Evolutionary conservation across 2,113 vertebrate genomes (phyloP).

Genomic region (Anser cygnoides): DNA sequence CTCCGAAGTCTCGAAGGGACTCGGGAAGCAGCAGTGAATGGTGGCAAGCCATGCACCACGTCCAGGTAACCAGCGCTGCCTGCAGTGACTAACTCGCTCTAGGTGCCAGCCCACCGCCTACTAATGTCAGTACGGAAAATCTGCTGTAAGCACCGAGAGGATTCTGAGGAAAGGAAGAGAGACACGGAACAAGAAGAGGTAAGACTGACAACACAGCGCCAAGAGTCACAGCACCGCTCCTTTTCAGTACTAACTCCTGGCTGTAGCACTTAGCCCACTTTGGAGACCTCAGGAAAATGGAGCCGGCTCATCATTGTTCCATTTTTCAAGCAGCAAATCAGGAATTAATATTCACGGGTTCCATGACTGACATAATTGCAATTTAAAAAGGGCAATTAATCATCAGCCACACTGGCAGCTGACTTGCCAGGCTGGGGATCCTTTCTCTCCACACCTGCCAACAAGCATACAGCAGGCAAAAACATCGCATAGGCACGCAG

Average conservation of each 20-base stretch:
- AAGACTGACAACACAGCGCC: not conserved
- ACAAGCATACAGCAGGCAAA: conserved; percentile 14
- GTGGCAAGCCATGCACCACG: conserved; percentile 2
- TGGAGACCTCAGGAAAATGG: conserved; percentile 39
- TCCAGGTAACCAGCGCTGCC: not conserved
- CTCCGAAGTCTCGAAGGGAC: conserved; percentile 14
- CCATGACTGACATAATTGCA: conserved; percentile 82
- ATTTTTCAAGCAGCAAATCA: conserved; percentile 77
- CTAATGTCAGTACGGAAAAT: not conserved
- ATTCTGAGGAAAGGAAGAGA: conserved; percentile 7
- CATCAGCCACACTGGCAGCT: conserved; percentile 65
- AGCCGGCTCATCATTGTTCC: conserved; percentile 60
- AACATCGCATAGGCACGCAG: not conserved
- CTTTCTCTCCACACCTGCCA: conserved; percentile 48
- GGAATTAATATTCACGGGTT: conserved; percentile 78
- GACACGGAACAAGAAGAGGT: not conserved
- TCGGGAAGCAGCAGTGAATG: not conserved
- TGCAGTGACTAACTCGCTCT: not conserved
- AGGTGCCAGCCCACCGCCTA: conserved; percentile 1
- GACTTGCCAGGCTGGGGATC: conserved; percentile 59
- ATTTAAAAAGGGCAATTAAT: conserved; percentile 85
- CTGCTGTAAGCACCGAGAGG: not conserved
- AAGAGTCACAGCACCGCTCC: not conserved
- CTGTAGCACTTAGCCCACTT: conserved; percentile 6
- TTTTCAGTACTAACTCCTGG: not conserved